Percentiles rank a stretch among this genome's conserved stretches.
phyloP scores from a whole-genome alignment of 2,113 vertebrate species.

The Gymnorhina tibicen region DNA sequence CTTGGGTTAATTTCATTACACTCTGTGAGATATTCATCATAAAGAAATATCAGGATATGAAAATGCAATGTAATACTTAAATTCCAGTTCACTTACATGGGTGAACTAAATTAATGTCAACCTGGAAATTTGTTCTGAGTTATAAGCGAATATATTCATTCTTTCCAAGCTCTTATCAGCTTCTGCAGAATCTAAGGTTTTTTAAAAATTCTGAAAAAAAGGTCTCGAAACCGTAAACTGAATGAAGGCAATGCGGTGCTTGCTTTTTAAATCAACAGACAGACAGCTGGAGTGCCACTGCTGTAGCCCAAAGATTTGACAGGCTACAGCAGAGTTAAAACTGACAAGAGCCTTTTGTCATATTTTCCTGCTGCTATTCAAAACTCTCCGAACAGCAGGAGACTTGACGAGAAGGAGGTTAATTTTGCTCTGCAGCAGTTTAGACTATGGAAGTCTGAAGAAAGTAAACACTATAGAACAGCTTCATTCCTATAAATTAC shows the following conservation, averaged over 20 bases:
- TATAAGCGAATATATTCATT: conserved; percentile 14
- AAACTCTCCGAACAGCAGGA: conserved; percentile 25
- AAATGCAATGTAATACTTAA: conserved; percentile 31
- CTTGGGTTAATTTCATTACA: conserved; percentile 42
- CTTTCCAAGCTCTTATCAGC: conserved; percentile 11
- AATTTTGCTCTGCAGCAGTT: conserved; percentile 33
- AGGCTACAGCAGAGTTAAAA: conserved; percentile 47
- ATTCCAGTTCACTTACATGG: conserved; percentile 19
- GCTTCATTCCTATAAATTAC: not conserved
- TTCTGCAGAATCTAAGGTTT: not conserved
- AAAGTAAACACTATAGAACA: conserved; percentile 3
- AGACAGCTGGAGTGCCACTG: conserved; percentile 29
- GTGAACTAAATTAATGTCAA: conserved; percentile 40
- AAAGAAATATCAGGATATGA: conserved; percentile 51
- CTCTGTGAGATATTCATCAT: conserved; percentile 24
- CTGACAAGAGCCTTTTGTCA: conserved; percentile 51
- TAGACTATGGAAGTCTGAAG: not conserved
- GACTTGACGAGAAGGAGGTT: conserved; percentile 33
- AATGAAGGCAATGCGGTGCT: not conserved
- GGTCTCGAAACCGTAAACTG: not conserved
- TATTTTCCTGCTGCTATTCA: conserved; percentile 57
- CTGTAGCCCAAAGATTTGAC: conserved; percentile 50
- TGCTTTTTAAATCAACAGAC: conserved; percentile 22
- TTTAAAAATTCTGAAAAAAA: not conserved
- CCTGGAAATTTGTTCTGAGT: conserved; percentile 4